Evolutionary conservation across 2,797 vertebrate genomes (phyloP).

Genomic region (Poliocrania exsul): DNA sequence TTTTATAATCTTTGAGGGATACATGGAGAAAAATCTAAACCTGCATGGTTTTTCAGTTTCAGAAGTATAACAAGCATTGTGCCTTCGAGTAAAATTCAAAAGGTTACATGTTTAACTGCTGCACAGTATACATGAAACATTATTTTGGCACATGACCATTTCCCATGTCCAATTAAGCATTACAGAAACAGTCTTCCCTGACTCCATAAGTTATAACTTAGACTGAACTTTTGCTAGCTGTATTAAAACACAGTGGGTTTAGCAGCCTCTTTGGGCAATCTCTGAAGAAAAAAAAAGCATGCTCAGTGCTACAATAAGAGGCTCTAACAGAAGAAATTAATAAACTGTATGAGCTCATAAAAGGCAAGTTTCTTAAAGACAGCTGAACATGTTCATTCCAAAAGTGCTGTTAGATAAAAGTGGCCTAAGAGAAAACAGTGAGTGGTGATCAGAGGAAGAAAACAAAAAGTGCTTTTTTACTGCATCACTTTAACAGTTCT

Average conservation of each 20-base stretch:
- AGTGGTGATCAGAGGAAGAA: neutral
- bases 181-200: neutral
- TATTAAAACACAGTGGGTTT: neutral
- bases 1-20: neutral
- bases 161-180: neutral
- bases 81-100: neutral
- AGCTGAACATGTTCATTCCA: neutral
- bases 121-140: neutral
- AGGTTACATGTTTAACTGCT: conserved; percentile 13
- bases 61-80: neutral
- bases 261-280: neutral
- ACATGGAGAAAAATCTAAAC: neutral
- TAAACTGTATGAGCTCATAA: neutral
- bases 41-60: neutral
- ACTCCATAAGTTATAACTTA: neutral
- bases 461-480: neutral
- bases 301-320: neutral
- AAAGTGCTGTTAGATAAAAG: neutral
- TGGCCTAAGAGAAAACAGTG: neutral
- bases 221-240: neutral
- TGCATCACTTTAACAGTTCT: neutral
- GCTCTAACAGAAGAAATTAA: neutral
- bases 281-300: neutral
- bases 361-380: neutral
- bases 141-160: neutral